phyloP scores from a whole-genome alignment of 2,113 vertebrate species.

The Polypterus bichir region DNA sequence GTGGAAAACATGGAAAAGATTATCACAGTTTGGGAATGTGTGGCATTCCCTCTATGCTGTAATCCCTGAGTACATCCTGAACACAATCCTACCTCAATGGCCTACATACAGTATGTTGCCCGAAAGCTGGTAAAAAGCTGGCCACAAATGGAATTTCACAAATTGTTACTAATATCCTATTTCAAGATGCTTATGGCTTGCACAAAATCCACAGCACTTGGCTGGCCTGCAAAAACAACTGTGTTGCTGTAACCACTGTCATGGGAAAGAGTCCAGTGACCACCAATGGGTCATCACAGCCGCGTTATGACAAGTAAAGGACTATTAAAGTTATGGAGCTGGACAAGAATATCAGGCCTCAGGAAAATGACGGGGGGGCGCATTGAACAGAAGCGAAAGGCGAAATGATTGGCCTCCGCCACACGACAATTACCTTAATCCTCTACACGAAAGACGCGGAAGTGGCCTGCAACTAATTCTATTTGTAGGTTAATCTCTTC shows the following conservation, averaged over 20 bases:
- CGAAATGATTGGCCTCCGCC: not conserved
- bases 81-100: too few relatives aligned
- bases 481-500: too few relatives aligned
- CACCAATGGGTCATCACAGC: slow-evolving; percentile 3
- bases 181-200: not conserved
- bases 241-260: slow-evolving; percentile 2
- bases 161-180: slow-evolving; percentile 6
- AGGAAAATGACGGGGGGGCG: not conserved
- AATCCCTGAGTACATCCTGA: too few relatives aligned
- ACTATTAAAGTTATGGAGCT: not conserved
- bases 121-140: not conserved
- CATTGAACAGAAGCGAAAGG: not conserved
- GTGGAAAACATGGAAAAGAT: too few relatives aligned
- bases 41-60: too few relatives aligned
- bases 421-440: not conserved
- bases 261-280: slow-evolving; percentile 1
- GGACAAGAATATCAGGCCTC: slow-evolving; percentile 2
- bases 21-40: too few relatives aligned
- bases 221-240: not conserved
- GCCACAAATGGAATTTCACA: slow-evolving; percentile 5
- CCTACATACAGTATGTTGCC: too few relatives aligned
- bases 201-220: not conserved
- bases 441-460: not conserved
- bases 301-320: slow-evolving; percentile 5
- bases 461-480: too few relatives aligned